Evolutionary conservation across 2,888 invertebrate species (phyloP), one percentile per base, ranked within the genome.

Genomic region (Cosmorhoe ocellata): DNA sequence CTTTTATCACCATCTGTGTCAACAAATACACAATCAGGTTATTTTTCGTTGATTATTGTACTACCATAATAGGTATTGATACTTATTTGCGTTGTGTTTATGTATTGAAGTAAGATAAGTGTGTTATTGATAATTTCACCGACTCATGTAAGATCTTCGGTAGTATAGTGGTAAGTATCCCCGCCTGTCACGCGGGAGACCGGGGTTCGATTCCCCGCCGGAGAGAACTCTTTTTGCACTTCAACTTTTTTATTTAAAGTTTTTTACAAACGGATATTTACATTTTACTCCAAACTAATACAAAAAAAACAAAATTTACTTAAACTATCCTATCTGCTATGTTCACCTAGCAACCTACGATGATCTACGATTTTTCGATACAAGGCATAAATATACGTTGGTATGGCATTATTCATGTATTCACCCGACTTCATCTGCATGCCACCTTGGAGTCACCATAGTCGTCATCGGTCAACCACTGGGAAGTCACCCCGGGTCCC

Each of bases 141-240:
- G 0, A 0, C 5, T 10, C 0, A 0, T n/a, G 3, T 7, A 42
- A 3, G 5, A 26, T 88, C 88, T 83, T 87, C 89, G 90, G 90
- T 90, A 90, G 90, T 90, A 90, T 90, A 91, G 90, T 90, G 90
- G 90, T 90, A 58, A 90, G 90, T 90, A 91, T 90, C 89, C 90
- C 90, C 89, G 90, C 90, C 90, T 91, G 90, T 90, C 90, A 90
- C 90, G 90, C 90, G 90, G 90, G 90, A 91, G 91, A 90, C 90
- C 90, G 88, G 90, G 90, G 90, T 91, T 91, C 90, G 89, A 90
- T 90, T 90, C 90, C 90, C 90, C 87, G 90, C 89, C 88, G 89
- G 84, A 81, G 84, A 82, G 81, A 58, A 1, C 26, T 43, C 70
- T 75, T 75, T 67, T 56, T 48, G 47, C 8, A 13, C 13, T 39